These are phyloP conservation scores for Eupithecia dodoneata DNA, from an alignment of 2,888 invertebrate species.

Conservation along the genomic window DNA sequence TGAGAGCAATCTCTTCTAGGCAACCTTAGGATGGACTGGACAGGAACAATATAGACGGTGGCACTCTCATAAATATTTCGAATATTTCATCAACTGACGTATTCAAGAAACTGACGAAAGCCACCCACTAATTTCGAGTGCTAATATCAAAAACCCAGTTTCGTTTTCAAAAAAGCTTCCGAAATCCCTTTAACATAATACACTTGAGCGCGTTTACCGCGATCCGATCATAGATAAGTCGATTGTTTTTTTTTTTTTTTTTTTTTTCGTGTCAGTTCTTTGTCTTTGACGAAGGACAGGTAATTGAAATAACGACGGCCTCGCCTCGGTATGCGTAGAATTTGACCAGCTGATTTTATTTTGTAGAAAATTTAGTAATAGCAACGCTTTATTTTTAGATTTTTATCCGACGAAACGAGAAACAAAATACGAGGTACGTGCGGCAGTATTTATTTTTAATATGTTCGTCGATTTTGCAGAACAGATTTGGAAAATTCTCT, in stretches of 20 bases:
- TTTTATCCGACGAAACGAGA: neutral
- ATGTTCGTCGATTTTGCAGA: no score
- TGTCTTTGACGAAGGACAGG: constrained; percentile 82
- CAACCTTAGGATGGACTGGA: no score
- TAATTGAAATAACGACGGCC: constrained; percentile 83
- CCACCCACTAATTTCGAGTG: constrained; percentile 50
- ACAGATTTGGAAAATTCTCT: no score
- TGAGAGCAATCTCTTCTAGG: no score
- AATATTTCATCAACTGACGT: no score
- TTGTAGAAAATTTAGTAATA: constrained; percentile 8
- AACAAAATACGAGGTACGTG: no score
- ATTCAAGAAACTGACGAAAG: constrained; percentile 18
- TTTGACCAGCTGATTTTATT: constrained; percentile 75
- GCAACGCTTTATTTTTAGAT: neutral
- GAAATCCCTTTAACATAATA: constrained; percentile 77
- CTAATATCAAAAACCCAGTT: constrained; percentile 32
- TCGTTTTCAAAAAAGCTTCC: constrained; percentile 65
- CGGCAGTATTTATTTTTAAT: no score
- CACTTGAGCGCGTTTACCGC: constrained; percentile 80
- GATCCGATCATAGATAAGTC: constrained; percentile 83
- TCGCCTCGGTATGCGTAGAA: constrained; percentile 76
- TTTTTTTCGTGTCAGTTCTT: constrained; percentile 77
- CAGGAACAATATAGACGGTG: no score
- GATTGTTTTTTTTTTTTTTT: constrained; percentile 67
- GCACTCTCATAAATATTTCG: no score